phyloP scores from a whole-genome alignment of 2,888 invertebrate genomes.

The Eristalis pertinax region DNA sequence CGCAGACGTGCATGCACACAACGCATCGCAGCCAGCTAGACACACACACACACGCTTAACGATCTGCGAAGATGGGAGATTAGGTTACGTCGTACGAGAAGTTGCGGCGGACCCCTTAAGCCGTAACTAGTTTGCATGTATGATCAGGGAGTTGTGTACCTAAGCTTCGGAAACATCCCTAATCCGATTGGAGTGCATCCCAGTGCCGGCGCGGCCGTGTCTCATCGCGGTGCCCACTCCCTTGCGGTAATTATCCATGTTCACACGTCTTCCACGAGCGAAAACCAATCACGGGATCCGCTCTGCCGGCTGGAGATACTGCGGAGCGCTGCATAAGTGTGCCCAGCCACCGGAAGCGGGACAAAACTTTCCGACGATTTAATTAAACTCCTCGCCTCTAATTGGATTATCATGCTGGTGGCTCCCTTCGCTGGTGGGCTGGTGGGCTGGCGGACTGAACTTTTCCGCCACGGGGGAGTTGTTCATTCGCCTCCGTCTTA shows the following conservation, averaged over 20 bases:
- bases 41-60: slow-evolving; percentile 33
- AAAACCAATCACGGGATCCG: slow-evolving; percentile 18
- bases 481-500: slow-evolving; percentile 43
- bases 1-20: slow-evolving; percentile 46
- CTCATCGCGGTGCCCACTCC: slow-evolving; percentile 19
- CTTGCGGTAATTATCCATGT: slow-evolving; percentile 40
- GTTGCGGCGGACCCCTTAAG: not conserved
- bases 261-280: slow-evolving; percentile 6
- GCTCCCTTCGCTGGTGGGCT: slow-evolving; percentile 49
- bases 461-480: slow-evolving; percentile 15
- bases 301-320: not conserved
- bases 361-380: slow-evolving; percentile 63
- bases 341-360: slow-evolving; percentile 23
- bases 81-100: not conserved
- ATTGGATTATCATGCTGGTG: slow-evolving; percentile 65
- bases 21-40: slow-evolving; percentile 5
- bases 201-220: not conserved
- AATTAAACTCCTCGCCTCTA: slow-evolving; percentile 65
- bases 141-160: slow-evolving; percentile 40
- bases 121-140: slow-evolving; percentile 18
- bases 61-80: slow-evolving; percentile 27
- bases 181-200: slow-evolving; percentile 9
- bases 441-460: not conserved
- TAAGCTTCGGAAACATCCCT: slow-evolving; percentile 18
- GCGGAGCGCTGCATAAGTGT: not conserved